Base-by-base conservation (phyloP, 2,888 invertebrate species). In the Bibio marci region DNA sequence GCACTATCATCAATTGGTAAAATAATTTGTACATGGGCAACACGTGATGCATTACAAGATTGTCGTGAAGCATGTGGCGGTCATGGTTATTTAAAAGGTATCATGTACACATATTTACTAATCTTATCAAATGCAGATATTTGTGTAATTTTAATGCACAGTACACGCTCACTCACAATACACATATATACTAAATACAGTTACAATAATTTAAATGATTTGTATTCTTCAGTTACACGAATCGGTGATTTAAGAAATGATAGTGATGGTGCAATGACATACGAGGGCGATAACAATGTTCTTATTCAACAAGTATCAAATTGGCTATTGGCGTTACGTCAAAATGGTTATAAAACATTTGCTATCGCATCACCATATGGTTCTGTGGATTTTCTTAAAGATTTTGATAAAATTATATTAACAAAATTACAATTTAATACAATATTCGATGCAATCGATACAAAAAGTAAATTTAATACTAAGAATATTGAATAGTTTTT, bases 11-110 rank as follows among this genome's bases (percentile, higher is more conserved):
- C 78, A 1, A 76, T 78, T 3, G 64, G 67, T 2, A 86, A 86
- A 57, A 80, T 86, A 0, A 56, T 87, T 14, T 73, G 80, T 47
- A 76, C 86, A 0, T 97, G 95, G 95, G 60, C 73, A 2, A 76
- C 83, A 19, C 68, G 83, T 30, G 86, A 90, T 63, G 83, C 76
- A 14, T 81, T 94, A 45, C 92, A 94, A 63, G 86, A 90, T 61
- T 87, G 87, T 50, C 66, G 95, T 42, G 94, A 94, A 63, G 81
- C 87, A 1, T 92, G 94, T 55, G 95, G 91, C 3, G 95, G 95
- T 6, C 94, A 95, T 61, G 95, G 95, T 0, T 95, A 91, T 55
- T 59, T 83, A 3, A 76, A 75, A 63, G 72, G 76, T 75, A n/a
- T n/a, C n/a, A 39, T n/a, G n/a, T n/a, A n/a, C n/a, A 30, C 30